Evolutionary conservation across 2,797 vertebrate genomes (phyloP), one percentile per base, ranked within the genome.

Genomic region (Trachurus trachurus): DNA sequence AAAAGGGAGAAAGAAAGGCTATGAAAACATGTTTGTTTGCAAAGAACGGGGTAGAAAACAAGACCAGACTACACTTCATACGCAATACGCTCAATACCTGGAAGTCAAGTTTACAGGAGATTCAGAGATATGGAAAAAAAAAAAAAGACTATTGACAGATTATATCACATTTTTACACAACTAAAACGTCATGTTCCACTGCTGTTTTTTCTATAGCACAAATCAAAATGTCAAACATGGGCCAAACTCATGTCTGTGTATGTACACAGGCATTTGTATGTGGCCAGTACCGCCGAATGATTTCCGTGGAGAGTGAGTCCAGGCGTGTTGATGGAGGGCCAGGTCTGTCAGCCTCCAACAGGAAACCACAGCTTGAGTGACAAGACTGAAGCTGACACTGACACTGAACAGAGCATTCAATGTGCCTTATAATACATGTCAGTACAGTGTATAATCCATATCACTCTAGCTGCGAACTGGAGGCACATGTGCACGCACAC

Each of bases 281-380:
- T 26, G 68, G 69, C 53, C 39, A 49, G 21, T 44, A 76, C 62
- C 64, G 82, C 11, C 1, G 50, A 75, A 83, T 74, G 34, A 70
- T 76, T 85, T 82, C 71, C 79, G 66, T 17, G 31, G 47, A 85
- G 81, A 81, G 74, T 60, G 53, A 84, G 77, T 77, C 70, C 70
- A 76, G 66, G 76, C 71, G 81, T 80, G 73, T 66, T 82, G 81
- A 87, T 60, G 69, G 73, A 82, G 53, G 17, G 68, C 81, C 66
- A 76, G 81, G 62, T 87, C 72, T 85, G 81, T 85, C 82, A 62
- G 73, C 73, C 81, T 87, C 76, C 76, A 71, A 83, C 82, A 85
- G 89, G 88, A 91, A 91, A 88, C 88, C 88, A 82, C 81, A 83
- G 85, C 81, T 89, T 76, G 88, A 86, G 75, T 87, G 90, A 91